Evolutionary conservation across 2,888 invertebrate genomes (phyloP), one percentile per base, ranked within the genome.

Genomic region (Sinelater perroti): DNA sequence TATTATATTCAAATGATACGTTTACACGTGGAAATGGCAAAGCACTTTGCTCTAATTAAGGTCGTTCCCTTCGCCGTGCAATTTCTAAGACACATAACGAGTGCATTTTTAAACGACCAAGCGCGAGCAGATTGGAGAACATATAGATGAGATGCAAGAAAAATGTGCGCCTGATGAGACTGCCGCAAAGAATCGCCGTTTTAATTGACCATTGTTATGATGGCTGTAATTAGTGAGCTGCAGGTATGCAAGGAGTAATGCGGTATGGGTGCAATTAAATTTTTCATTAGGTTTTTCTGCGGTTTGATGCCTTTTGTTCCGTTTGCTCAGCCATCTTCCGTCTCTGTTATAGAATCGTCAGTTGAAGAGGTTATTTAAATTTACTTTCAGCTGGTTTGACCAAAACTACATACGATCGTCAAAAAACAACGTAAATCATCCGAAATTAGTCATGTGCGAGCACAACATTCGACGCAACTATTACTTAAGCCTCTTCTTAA

Each of bases 191-290:
- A 45, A 36, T 53, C 26, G 53, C 33, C 28, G 18, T 36, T 45
- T 53, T 53, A 53, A 53, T 53, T 45, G 53, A 45, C 44, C 36
- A 53, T 53, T 53, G 53, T 53, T 53, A 53, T 36, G 45, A 36
- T 28, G 45, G 8, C 36, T 36, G 53, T 36, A 53, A 53, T 53
- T 53, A 53, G 31, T 8, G 16, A 36, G 36, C 16, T 26, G 53
- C n/a, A 31, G 42, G 45, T 53, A 53, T 35, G 36, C 26, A 45
- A 53, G 53, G 46, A 45, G 36, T 53, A 53, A 53, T 53, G 13
- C 16, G 26, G 8, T 14, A 20, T 21, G 21, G 18, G 21, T 44
- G 44, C 45, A 52, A 52, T 52, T 52, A 52, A 40, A 52, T 44
- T 44, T 52, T 52, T 44, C 45, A 52, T 52, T 52, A 42, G 16